A percentile compares a stretch with the other conserved stretches of the same genome.
These are phyloP conservation scores for Loriculus beryllinus DNA, from an alignment of 2,797 vertebrate species.

Conservation along the genomic window DNA sequence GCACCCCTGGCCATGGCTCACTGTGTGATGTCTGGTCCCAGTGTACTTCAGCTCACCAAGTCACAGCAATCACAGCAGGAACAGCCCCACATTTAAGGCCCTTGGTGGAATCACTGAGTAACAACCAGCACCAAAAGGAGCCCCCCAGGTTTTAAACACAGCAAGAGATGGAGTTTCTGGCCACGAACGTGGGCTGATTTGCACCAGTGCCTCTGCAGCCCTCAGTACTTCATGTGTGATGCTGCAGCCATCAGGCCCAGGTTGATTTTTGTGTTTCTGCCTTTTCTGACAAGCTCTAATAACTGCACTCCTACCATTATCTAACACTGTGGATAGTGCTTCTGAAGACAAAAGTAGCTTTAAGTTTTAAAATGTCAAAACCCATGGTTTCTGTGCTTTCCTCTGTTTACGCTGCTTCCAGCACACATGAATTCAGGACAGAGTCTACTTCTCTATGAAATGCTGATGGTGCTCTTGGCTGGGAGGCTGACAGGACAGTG, in stretches of 20 bases:
- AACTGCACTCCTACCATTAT: not conserved
- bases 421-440: not conserved
- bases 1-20: not conserved
- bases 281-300: not conserved
- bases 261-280: not conserved
- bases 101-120: not conserved
- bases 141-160: not conserved
- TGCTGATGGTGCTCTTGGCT: conserved; percentile 39
- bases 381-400: not conserved
- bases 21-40: not conserved
- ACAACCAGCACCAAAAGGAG: not conserved
- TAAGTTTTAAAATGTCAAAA: not conserved
- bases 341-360: not conserved
- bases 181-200: fast-evolving
- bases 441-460: conserved; percentile 29
- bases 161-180: not conserved
- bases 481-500: conserved; percentile 38
- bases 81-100: not conserved
- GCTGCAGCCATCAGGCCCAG: not conserved
- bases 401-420: not conserved
- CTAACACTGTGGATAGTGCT: not conserved
- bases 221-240: not conserved
- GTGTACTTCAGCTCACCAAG: not conserved
- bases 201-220: not conserved
- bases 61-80: not conserved